Evolutionary conservation across 2,797 vertebrate genomes (phyloP), one percentile per base, ranked within the genome.

Genomic region (Phalloptychus januarius): DNA sequence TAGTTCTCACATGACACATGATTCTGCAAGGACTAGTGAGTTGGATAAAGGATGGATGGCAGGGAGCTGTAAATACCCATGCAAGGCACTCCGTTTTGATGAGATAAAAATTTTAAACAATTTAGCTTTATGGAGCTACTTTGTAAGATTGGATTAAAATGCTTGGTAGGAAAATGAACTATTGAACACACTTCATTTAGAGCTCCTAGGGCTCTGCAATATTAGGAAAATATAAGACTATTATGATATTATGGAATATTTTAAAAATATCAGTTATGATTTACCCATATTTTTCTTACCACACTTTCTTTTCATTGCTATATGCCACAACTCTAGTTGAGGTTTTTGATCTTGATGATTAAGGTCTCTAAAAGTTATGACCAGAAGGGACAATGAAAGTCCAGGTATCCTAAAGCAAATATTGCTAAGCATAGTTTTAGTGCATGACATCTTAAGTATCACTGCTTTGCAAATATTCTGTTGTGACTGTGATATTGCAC

Each of bases 181-280:
- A 7, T n/a, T 46, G 7, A 74, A 52, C 25, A 82, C 76, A 67
- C 5, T 2, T 5, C 46, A 13, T 72, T 54, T 58, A 79, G 38
- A 25, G 18, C 8, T 40, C 20, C 36, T 11, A 5, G 36, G 20
- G 16, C 36, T 38, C 8, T 23, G 5, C 36, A 5, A 40, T 40
- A 67, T 67, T 67, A 40, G 20, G 10, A 40, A 1, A 7, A 65
- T 65, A 38, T 23, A 65, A 38, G 5, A 25, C 63, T 40, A 10
- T 12, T 33, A 65, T 67, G 20, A 23, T 23, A 67, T 5, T 38
- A 67, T 67, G 33, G 20, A 40, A 67, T 25, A 38, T 23, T 38
- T 36, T 11, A 18, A 63, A 54, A n/a, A n/a, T 63, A 18, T 33
- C 3, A 36, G 3, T 33, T 23, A 36, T 63, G 7, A 63, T 36